Base-by-base conservation (phyloP, 2,888 invertebrate species). In the Eristalis intricaria region DNA sequence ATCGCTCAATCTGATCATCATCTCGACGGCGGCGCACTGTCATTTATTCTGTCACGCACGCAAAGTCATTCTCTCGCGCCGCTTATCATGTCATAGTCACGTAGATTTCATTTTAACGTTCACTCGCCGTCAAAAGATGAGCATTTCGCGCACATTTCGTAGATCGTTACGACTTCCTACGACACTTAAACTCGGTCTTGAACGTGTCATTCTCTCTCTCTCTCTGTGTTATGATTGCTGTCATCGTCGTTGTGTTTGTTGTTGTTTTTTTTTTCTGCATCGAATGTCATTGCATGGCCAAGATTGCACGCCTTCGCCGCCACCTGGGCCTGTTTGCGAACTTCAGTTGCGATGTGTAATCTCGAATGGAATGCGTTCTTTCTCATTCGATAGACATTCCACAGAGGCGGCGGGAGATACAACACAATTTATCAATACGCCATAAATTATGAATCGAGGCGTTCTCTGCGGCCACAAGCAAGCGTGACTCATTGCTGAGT, bases 361-460 rank as follows among this genome's bases (percentile, higher is more conserved):
- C 68, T 68, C 32, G 65, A 23, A 26, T 40, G 29, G 79, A 69
- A 78, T 74, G 66, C 60, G 19, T 50, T 43, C 32, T 38, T 63
- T 19, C 63, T 50, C 80, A 81, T 61, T 76, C 76, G 81, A 71
- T 61, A 66, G 26, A 84, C 76, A 84, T 84, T 80, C 84, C 84
- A 80, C 69, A 75, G 43, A 2, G 43, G 15, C 43, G 43, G n/a
- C 8, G 19, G 50, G 50, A 19, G 19, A 66, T 35, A 61, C 66
- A 32, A 66, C 66, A 32, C 32, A 79, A 85, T 80, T 76, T 64
- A 84, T 84, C 80, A 84, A 80, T 84, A 80, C 68, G 66, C 75
- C 80, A 81, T 81, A 81, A 85, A 81, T 85, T 77, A 76, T 76
- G 32, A 66, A 56, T 76, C 76, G 50, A 19, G 50, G 50, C 50